These are phyloP conservation scores for Plebejus melissa DNA, from an alignment of 2,888 invertebrate species.

Conservation along the genomic window DNA sequence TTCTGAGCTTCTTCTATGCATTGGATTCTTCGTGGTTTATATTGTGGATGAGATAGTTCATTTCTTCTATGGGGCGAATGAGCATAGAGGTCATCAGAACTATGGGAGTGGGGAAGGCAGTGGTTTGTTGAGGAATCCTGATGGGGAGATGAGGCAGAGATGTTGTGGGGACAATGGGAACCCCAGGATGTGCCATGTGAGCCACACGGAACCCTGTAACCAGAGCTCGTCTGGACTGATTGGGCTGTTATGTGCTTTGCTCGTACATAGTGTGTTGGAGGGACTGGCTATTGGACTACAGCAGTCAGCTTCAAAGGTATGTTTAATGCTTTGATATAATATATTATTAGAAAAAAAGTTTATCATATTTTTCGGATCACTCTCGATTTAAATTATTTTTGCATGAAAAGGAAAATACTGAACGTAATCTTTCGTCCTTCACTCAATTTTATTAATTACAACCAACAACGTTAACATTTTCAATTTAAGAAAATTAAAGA, in stretches of 20 bases:
- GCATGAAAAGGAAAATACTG: no score
- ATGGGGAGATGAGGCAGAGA: conserved; percentile 55
- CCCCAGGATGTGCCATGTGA: conserved; percentile 81
- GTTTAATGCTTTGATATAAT: conserved; percentile 18
- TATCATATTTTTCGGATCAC: not conserved
- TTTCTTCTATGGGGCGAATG: conserved; percentile 73
- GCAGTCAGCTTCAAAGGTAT: conserved; percentile 80
- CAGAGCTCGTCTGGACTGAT: conserved; percentile 81
- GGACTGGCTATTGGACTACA: conserved; percentile 91
- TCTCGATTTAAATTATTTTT: not conserved
- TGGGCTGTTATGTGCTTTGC: conserved; percentile 85
- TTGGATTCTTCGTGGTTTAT: conserved; percentile 85
- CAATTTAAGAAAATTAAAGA: not conserved
- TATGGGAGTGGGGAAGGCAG: conserved; percentile 55
- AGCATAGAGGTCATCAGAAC: conserved; percentile 36
- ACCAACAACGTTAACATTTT: no score
- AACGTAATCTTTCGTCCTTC: no score
- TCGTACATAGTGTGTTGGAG: conserved; percentile 88
- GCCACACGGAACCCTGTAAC: conserved; percentile 82
- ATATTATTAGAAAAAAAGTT: no score
- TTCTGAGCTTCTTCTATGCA: conserved; percentile 82
- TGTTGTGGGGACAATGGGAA: conserved; percentile 58
- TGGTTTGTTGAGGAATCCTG: conserved; percentile 46
- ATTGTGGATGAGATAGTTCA: conserved; percentile 86
- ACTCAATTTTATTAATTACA: no score